Conservation (phyloP, 2,113 vertebrate species). For the Vicugna pacos region DNA sequence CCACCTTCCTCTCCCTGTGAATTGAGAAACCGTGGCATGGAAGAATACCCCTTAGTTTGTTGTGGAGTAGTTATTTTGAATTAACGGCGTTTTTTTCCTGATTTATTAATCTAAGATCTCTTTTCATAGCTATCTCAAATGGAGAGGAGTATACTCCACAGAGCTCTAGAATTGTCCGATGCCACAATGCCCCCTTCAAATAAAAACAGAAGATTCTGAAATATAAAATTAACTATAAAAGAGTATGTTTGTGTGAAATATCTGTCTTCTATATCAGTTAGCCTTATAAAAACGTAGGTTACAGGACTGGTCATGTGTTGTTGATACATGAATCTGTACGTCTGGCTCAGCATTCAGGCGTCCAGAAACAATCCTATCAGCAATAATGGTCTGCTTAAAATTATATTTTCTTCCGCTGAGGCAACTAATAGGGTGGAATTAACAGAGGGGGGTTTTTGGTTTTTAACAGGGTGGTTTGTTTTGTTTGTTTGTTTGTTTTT, state of each 20-base stretch:
- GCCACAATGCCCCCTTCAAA: neutral
- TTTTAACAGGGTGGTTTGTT: neutral
- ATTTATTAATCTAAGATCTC: neutral
- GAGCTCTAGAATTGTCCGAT: neutral
- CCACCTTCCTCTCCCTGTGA: neutral
- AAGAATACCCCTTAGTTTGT: neutral
- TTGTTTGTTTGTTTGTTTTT: fast-evolving
- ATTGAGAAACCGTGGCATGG: neutral
- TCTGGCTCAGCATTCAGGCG: neutral
- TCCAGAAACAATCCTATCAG: neutral
- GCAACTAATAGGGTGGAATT: neutral
- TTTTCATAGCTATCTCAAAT: neutral
- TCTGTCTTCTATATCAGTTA: fast-evolving
- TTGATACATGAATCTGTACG: constrained; percentile 32
- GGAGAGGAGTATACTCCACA: neutral
- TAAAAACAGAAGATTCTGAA: neutral
- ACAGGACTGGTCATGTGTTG: constrained; percentile 64
- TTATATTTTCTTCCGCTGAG: neutral
- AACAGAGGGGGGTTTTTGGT: neutral
- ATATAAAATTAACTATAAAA: neutral
- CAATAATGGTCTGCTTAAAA: neutral
- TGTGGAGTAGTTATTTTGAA: neutral
- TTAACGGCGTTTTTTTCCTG: neutral
- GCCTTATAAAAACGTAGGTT: neutral
- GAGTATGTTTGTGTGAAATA: neutral